Conservation (phyloP, 2,113 vertebrate species). For the Saccopteryx leptura region DNA sequence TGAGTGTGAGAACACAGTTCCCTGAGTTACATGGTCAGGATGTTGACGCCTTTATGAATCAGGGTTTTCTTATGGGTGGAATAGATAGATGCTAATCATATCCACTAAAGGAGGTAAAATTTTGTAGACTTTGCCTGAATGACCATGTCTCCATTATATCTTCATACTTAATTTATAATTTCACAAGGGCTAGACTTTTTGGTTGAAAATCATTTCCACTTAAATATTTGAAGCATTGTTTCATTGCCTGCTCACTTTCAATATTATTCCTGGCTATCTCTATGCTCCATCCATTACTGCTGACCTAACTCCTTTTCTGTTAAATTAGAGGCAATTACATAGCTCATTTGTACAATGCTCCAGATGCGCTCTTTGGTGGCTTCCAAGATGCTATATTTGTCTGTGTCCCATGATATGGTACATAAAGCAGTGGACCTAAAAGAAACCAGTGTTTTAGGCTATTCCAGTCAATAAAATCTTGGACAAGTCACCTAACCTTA, state of each 20-base stretch:
- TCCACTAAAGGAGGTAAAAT: not conserved
- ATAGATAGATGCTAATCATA: not conserved
- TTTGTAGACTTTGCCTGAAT: constrained; percentile 20
- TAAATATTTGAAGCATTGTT: not conserved
- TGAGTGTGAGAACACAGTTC: not conserved
- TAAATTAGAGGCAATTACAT: not conserved
- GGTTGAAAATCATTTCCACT: constrained; percentile 11
- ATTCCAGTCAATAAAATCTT: not conserved
- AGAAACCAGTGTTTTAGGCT: not conserved
- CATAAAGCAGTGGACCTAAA: not conserved
- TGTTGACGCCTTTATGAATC: constrained; percentile 22
- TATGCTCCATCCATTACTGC: not conserved
- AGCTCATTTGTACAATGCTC: not conserved
- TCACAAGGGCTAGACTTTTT: not conserved
- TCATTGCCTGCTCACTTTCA: not conserved
- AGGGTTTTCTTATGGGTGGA: not conserved
- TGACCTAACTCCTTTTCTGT: not conserved
- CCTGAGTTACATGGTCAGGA: not conserved
- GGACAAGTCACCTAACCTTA: not conserved
- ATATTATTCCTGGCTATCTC: not conserved
- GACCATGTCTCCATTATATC: not conserved
- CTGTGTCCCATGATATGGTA: not conserved
- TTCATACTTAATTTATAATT: constrained; percentile 22
- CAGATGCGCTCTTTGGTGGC: not conserved
- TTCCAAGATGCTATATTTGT: not conserved